phyloP scores from a whole-genome alignment of 2,797 vertebrate genomes.

The Borostomias antarcticus region DNA sequence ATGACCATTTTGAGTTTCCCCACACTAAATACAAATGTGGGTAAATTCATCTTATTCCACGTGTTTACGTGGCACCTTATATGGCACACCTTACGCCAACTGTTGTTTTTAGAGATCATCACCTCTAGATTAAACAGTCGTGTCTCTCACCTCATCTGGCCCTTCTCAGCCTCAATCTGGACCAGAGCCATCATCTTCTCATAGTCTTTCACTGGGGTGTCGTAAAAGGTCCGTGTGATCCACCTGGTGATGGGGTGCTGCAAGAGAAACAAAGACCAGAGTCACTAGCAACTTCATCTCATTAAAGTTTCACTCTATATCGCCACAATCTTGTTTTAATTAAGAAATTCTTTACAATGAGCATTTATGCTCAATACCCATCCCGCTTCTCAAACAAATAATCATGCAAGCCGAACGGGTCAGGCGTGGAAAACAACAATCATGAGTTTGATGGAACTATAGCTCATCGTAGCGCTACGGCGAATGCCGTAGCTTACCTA shows the following conservation, averaged over 20 bases:
- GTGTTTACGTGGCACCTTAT: background rate
- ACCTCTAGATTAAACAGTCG: background rate
- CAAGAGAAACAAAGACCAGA: conserved; percentile 12
- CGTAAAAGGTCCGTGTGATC: conserved; percentile 78
- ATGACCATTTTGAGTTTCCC: background rate
- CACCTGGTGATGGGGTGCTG: conserved; percentile 95
- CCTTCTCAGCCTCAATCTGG: conserved; percentile 81
- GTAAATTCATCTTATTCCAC: background rate
- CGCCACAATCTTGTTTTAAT: no score
- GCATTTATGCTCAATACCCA: background rate
- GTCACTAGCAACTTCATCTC: background rate
- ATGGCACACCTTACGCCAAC: background rate
- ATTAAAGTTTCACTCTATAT: no score
- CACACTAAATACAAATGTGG: background rate
- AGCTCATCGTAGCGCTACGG: no score
- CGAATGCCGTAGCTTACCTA: no score
- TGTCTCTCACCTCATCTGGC: conserved; percentile 79
- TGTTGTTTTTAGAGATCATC: background rate
- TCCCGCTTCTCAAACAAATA: background rate
- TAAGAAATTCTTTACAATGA: background rate
- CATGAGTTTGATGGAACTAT: no score
- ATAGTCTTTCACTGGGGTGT: conserved; percentile 88
- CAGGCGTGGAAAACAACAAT: no score
- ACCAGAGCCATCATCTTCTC: conserved; percentile 88
- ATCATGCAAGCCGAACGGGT: no score